Base-by-base conservation (phyloP, 2,888 invertebrate species). In the Dryadula phaetusa region DNA sequence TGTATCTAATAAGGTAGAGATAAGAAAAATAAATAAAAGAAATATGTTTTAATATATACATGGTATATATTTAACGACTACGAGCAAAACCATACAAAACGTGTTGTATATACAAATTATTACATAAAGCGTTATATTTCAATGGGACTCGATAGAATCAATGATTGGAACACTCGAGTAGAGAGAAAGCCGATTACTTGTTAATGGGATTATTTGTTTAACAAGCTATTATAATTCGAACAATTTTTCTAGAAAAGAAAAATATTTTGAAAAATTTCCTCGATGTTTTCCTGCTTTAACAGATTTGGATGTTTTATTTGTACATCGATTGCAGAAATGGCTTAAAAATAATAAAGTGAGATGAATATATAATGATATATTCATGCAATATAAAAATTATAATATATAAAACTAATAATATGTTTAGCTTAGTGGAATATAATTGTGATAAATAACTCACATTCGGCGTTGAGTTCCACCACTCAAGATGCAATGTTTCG, bases 101-200 rank as follows among this genome's bases (percentile, higher is more conserved):
- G n/a, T n/a, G 3, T 20, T 37, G 54, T n/a, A 37, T 37, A 18
- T n/a, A 22, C 4, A 54, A 54, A 54, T 34, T 54, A 54, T 54
- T 20, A 37, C 37, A 37, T 37, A 37, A 1, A 52, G 25, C 16
- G 8, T 60, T 28, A 42, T 28, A 60, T 46, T 44, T 18, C 18
- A 60, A 32, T 46, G 46, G 28, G 14, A 60, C 28, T 46, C 28
- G 7, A 60, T 32, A 32, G 44, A 40, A 56, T 25, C 56, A 22
- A 8, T 40, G 56, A 60, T 60, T 60, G 60, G 60, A 46, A 60
- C 44, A 18, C 60, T 60, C 46, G 60, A 32, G 20, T 18, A 1
- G 44, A 60, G 28, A 14, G 60, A 44, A 46, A 60, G 60, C 46
- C 46, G 46, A 60, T 60, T 60, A 60, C 44, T 28, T 32, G 8